phyloP scores from a whole-genome alignment of 2,113 vertebrate species.

The Neotoma lepida region DNA sequence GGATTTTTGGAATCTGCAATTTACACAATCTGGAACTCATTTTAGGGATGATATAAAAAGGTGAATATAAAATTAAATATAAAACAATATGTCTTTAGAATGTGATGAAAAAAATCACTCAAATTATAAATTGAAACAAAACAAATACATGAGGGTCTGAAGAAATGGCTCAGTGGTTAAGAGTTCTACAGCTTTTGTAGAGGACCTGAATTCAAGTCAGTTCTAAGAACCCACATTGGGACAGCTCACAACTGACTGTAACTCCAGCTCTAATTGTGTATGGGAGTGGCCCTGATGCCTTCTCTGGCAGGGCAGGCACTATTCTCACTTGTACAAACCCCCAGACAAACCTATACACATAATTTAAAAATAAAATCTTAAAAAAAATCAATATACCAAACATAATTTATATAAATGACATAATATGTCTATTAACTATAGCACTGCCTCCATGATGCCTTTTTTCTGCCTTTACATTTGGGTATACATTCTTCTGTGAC shows the following conservation, averaged over 20 bases:
- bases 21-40: conserved; percentile 31
- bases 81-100: conserved; percentile 21
- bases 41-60: neutral
- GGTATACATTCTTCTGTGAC: neutral
- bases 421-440: neutral
- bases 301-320: too few species aligned
- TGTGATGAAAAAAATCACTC: neutral
- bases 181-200: too few species aligned
- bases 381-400: neutral
- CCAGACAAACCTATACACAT: neutral
- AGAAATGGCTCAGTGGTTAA: neutral
- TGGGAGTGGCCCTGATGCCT: too few species aligned
- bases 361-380: neutral
- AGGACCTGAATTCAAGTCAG: neutral
- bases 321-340: neutral
- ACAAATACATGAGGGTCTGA: neutral
- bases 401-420: neutral
- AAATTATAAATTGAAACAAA: neutral
- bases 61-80: conserved; percentile 39
- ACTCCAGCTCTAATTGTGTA: neutral
- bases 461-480: neutral
- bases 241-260: neutral
- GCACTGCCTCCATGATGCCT: neutral
- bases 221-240: neutral
- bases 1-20: neutral